Evolutionary conservation across 1,140 invertebrate species (phyloP).

Genomic region (Dendrolimus punctatus): DNA sequence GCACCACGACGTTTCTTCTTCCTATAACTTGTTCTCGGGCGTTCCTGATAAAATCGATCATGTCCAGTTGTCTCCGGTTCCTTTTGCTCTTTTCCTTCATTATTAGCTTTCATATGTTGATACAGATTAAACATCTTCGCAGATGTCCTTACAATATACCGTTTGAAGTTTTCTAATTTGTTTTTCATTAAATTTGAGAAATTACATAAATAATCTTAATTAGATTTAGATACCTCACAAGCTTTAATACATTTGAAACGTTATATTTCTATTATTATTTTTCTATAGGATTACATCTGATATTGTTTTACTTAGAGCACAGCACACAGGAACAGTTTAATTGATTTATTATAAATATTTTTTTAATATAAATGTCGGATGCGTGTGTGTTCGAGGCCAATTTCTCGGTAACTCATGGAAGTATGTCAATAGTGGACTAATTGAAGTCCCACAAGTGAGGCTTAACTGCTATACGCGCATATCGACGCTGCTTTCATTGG

Average conservation of each 20-base stretch:
- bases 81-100: conserved; percentile 74
- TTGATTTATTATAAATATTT: neutral
- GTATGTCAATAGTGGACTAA: conserved; percentile 43
- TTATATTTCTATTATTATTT: too few species aligned
- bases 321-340: too few species aligned
- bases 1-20: conserved; percentile 72
- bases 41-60: conserved; percentile 81
- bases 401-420: conserved; percentile 16
- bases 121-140: conserved; percentile 84
- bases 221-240: too few species aligned
- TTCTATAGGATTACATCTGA: too few species aligned
- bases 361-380: conserved; percentile 4
- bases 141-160: conserved; percentile 16
- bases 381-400: conserved; percentile 5
- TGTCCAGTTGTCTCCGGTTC: conserved; percentile 80
- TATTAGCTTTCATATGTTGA: conserved; percentile 78
- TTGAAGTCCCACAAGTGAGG: conserved; percentile 49
- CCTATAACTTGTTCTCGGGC: conserved; percentile 72
- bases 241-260: too few species aligned
- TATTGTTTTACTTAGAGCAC: too few species aligned
- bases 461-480: conserved; percentile 26
- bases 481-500: conserved; percentile 6
- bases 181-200: conserved; percentile 21
- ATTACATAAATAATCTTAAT: too few species aligned
- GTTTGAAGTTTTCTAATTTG: conserved; percentile 20